Evolutionary conservation across 2,888 invertebrate species (phyloP), one percentile per base, ranked within the genome.

Genomic region (Phrixothrix hirtus): DNA sequence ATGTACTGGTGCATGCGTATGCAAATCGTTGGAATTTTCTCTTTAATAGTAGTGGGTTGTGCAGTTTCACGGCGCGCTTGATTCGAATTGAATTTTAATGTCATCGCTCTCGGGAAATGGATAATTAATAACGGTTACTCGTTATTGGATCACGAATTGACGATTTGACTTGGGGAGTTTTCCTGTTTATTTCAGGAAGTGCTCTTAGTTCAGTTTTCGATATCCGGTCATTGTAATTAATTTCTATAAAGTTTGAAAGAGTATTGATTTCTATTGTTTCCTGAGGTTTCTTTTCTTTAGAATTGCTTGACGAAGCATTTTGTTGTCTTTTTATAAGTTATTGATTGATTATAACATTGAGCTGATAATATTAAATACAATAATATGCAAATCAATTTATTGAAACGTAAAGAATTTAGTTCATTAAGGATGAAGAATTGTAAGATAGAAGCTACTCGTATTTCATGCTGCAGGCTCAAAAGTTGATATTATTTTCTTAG

Each of bases 31-130:
- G 4, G 43, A 47, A 46, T 49, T 48, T 49, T 48, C 30, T 29
- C 34, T 48, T 15, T 39, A 44, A 43, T 48, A 53, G 43, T 43
- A 29, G 37, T 25, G 34, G 46, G 52, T 25, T 43, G 45, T 52
- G 30, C 34, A 44, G 43, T 38, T 51, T 63, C 64, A 63, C 65
- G 65, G 64, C 62, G 60, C 62, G 61, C 62, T 66, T 63, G 62
- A 65, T 61, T 64, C 67, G 62, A 69, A 70, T 69, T 67, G 68
- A 70, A 70, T 69, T 70, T 69, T 67, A 69, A 70, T 70, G 69
- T 68, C 70, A 68, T 71, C 66, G 66, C 63, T 61, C 61, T 53
- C 62, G 64, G 70, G 70, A 71, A 71, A 71, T 71, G 64, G 68
- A 70, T 64, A 65, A 65, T 65, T 65, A 64, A 62, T 60, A 59